These are phyloP conservation scores for Lepeophtheirus salmonis DNA, from an alignment of 1,140 invertebrate species.

Conservation along the genomic window DNA sequence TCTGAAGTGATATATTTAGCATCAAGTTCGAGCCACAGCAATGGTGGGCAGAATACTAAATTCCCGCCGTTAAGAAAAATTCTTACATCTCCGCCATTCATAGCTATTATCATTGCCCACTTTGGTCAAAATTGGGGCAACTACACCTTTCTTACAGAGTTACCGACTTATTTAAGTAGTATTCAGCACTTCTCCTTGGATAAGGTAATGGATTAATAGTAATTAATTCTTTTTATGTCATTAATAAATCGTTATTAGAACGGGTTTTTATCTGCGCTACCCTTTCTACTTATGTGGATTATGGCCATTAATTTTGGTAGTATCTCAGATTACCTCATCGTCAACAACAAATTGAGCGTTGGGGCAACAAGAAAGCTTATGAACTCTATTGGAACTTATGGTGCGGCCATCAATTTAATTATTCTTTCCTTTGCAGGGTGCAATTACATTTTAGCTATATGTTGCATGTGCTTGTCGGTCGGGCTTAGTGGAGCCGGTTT, in stretches of 20 bases:
- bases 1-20: neutral
- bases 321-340: constrained; percentile 17
- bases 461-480: constrained; percentile 45
- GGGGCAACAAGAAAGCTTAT: constrained; percentile 19
- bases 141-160: constrained; percentile 35
- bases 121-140: constrained; percentile 39
- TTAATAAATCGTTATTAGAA: constrained; percentile 20
- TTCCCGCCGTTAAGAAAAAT: constrained; percentile 17
- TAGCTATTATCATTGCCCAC: constrained; percentile 30
- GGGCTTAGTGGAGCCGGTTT: constrained; percentile 43
- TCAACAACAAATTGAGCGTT: constrained; percentile 12
- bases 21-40: neutral
- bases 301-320: constrained; percentile 19
- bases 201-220: neutral
- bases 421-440: constrained; percentile 56
- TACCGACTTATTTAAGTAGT: constrained; percentile 33
- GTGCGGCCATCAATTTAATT: constrained; percentile 49
- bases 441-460: constrained; percentile 43
- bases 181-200: constrained; percentile 19
- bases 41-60: neutral
- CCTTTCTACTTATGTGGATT: constrained; percentile 22
- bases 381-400: constrained; percentile 27
- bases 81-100: constrained; percentile 20
- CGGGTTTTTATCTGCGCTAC: constrained; percentile 20
- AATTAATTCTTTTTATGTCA: constrained; percentile 7